A percentile compares a stretch with the other conserved stretches of the same genome.
Evolutionary conservation across 2,797 vertebrate genomes (phyloP).

Genomic region (Coregonus sp.): DNA sequence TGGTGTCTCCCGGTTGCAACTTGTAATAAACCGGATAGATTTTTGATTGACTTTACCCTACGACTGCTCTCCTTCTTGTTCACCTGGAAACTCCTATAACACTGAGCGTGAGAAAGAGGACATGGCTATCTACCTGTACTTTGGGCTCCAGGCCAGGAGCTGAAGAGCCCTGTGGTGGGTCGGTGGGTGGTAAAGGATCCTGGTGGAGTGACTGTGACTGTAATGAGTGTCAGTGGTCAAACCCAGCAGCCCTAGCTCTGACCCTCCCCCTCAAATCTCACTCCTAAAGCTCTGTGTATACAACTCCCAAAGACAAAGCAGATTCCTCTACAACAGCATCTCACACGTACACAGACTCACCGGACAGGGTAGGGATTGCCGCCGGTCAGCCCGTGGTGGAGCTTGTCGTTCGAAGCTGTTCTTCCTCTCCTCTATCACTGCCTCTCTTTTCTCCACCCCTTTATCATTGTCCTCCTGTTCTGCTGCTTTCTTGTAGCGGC

Average conservation of each 20-base stretch:
- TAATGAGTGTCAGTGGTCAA: neutral
- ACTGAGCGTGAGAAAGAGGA: neutral
- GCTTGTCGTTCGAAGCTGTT: conserved; percentile 43
- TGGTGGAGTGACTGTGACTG: neutral
- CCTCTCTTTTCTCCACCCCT: conserved; percentile 78
- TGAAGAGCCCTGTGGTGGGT: too few relatives aligned
- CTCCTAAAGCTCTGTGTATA: neutral
- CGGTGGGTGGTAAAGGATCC: too few relatives aligned
- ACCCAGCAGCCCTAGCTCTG: neutral
- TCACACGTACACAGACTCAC: conserved; percentile 59
- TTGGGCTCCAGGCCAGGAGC: neutral
- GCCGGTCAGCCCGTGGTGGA: conserved; percentile 63
- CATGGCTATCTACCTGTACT: neutral
- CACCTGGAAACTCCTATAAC: neutral
- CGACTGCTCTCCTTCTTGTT: too few relatives aligned
- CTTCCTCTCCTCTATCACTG: conserved; percentile 72
- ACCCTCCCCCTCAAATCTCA: neutral
- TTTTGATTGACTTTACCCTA: too few relatives aligned
- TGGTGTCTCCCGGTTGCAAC: too few relatives aligned
- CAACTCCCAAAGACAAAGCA: neutral
- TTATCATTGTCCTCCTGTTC: conserved; percentile 79
- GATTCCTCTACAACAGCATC: neutral
- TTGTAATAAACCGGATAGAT: too few relatives aligned
- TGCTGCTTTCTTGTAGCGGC: conserved; percentile 46
- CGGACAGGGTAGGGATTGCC: conserved; percentile 76